Evolutionary conservation across 1,140 invertebrate species (phyloP).

Genomic region (Zaprionus vittiger): DNA sequence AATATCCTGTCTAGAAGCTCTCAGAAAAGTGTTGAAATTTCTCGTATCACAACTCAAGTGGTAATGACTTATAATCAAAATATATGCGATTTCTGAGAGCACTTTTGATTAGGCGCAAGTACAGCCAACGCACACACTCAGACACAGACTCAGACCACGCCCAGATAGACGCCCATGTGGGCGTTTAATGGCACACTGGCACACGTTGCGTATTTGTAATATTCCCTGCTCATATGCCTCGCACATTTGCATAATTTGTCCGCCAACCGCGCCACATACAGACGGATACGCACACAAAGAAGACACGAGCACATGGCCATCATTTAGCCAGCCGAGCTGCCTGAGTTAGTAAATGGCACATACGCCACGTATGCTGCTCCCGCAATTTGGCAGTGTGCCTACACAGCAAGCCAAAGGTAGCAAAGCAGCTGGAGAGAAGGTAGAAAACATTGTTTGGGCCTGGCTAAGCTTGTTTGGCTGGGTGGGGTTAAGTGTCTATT

Average conservation of each 20-base stretch:
- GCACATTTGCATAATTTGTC: slow-evolving; percentile 75
- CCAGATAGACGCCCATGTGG: slow-evolving; percentile 28
- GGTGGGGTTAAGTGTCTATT: slow-evolving; percentile 40
- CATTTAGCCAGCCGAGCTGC: slow-evolving; percentile 68
- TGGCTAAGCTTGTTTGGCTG: slow-evolving; percentile 39
- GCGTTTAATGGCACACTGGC: slow-evolving; percentile 72
- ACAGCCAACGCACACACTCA: slow-evolving; percentile 1
- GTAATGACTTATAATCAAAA: slow-evolving; percentile 44
- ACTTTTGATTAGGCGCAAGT: slow-evolving; percentile 65
- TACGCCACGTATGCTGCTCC: slow-evolving; percentile 65
- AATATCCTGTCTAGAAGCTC: background rate
- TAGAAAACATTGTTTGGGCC: slow-evolving; percentile 36
- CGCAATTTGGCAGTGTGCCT: slow-evolving; percentile 5
- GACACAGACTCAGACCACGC: background rate
- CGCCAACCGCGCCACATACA: slow-evolving; percentile 32
- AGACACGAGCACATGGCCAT: slow-evolving; percentile 63
- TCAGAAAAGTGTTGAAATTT: slow-evolving; percentile 38
- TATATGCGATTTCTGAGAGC: slow-evolving; percentile 49
- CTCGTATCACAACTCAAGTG: slow-evolving; percentile 16
- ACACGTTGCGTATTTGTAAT: slow-evolving; percentile 77
- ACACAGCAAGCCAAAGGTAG: slow-evolving; percentile 3
- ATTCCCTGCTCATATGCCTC: slow-evolving; percentile 71
- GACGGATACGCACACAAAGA: background rate
- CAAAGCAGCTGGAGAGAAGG: background rate
- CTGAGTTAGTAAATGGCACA: slow-evolving; percentile 79